A percentile compares a stretch with the other conserved stretches of the same genome.
phyloP scores from a whole-genome alignment of 1,140 invertebrate genomes.

The Apis florea region DNA sequence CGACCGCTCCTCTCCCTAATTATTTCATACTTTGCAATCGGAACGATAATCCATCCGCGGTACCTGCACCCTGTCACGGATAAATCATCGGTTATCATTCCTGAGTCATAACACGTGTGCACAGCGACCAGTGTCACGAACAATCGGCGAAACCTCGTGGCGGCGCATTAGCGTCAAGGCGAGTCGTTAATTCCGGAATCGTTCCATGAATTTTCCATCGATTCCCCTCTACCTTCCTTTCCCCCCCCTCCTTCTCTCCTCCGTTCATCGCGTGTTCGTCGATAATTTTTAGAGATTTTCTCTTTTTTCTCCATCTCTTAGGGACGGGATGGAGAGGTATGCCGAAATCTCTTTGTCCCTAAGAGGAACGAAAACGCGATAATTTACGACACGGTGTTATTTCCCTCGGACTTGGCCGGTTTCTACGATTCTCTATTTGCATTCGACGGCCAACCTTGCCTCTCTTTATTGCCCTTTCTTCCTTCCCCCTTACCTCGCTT shows the following conservation, averaged over 20 bases:
- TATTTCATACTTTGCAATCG: constrained; percentile 82
- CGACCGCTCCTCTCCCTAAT: constrained; percentile 77
- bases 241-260: no score
- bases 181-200: constrained; percentile 43
- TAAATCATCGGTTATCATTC: constrained; percentile 79
- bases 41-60: constrained; percentile 79
- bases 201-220: no score
- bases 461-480: constrained; percentile 34
- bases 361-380: constrained; percentile 22
- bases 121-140: constrained; percentile 24
- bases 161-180: constrained; percentile 45
- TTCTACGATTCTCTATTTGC: constrained; percentile 65
- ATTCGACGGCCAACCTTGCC: constrained; percentile 41
- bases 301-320: no score
- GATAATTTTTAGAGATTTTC: not conserved
- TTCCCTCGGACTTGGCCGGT: no score
- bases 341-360: no score
- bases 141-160: constrained; percentile 36
- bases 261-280: no score
- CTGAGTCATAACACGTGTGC: constrained; percentile 67
- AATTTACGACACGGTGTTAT: constrained; percentile 48
- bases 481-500: constrained; percentile 9
- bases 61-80: constrained; percentile 77
- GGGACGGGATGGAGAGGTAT: no score
- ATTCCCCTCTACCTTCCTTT: no score